Conservation (phyloP, 1,140 invertebrate species). For the Drosophila bipectinata region DNA sequence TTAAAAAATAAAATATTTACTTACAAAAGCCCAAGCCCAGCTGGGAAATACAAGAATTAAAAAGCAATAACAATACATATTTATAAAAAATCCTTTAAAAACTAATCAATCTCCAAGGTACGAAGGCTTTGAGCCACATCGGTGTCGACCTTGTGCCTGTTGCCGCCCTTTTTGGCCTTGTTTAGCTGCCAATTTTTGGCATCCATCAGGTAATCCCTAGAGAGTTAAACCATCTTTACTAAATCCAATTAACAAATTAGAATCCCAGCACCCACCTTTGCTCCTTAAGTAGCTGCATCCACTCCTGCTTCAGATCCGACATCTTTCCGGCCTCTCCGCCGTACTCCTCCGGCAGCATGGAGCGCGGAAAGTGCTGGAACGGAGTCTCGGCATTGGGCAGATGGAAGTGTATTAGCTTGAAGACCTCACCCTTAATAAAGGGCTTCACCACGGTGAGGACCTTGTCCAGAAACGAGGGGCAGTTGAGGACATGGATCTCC, state of each 20-base stretch:
- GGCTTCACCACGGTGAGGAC: constrained; percentile 87
- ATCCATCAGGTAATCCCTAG: constrained; percentile 71
- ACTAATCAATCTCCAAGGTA: constrained; percentile 70
- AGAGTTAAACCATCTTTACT: not conserved
- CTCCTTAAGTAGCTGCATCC: constrained; percentile 84
- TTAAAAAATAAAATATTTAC: constrained; percentile 9
- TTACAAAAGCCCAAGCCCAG: constrained; percentile 56
- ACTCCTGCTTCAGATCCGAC: constrained; percentile 86
- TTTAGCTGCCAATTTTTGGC: constrained; percentile 60
- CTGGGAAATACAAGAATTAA: constrained; percentile 12
- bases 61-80: constrained; percentile 6
- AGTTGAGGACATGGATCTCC: constrained; percentile 89
- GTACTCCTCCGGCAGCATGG: constrained; percentile 87
- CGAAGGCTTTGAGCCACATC: constrained; percentile 55
- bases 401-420: constrained; percentile 86
- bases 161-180: constrained; percentile 58
- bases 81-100: not conserved
- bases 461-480: constrained; percentile 87
- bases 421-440: constrained; percentile 88
- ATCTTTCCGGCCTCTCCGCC: constrained; percentile 87
- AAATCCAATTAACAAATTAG: not conserved
- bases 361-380: constrained; percentile 86
- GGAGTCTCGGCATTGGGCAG: constrained; percentile 86
- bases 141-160: not conserved
- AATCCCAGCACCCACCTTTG: constrained; percentile 53